Conservation (phyloP, 2,113 vertebrate species). For the Cariama cristata region DNA sequence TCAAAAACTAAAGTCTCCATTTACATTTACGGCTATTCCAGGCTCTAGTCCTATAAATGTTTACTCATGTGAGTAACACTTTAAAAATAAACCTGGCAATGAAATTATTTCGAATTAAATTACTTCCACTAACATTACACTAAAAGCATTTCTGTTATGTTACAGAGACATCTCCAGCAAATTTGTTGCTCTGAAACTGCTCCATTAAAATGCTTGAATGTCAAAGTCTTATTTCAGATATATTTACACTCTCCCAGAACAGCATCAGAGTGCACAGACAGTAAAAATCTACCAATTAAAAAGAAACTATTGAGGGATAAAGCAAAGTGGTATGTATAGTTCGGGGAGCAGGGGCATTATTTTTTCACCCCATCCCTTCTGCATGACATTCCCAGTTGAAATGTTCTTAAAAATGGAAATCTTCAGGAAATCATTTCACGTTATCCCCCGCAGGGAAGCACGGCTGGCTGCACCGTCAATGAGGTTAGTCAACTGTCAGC, state of each 20-base stretch:
- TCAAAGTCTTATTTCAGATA: not conserved
- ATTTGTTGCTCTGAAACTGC: not conserved
- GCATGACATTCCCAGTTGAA: not conserved
- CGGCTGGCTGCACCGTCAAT: not conserved
- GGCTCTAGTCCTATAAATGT: not conserved
- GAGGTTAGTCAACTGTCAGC: not conserved
- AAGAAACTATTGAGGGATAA: not conserved
- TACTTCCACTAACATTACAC: constrained; percentile 28
- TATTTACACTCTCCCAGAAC: not conserved
- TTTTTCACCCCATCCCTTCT: not conserved
- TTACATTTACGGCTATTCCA: not conserved
- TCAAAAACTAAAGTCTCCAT: not conserved
- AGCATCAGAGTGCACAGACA: not conserved
- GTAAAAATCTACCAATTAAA: not conserved
- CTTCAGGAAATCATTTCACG: not conserved
- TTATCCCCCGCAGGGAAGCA: not conserved
- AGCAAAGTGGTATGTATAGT: fast-evolving
- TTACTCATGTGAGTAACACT: not conserved
- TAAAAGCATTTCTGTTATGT: not conserved
- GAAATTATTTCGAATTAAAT: constrained; percentile 35
- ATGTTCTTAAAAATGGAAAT: not conserved
- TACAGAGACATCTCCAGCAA: constrained; percentile 13
- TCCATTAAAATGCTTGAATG: not conserved
- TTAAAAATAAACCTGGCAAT: constrained; percentile 35
- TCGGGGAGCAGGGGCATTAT: too few relatives aligned